Evolutionary conservation across 2,888 invertebrate species (phyloP).

Genomic region (Carterocephalus palaemon): DNA sequence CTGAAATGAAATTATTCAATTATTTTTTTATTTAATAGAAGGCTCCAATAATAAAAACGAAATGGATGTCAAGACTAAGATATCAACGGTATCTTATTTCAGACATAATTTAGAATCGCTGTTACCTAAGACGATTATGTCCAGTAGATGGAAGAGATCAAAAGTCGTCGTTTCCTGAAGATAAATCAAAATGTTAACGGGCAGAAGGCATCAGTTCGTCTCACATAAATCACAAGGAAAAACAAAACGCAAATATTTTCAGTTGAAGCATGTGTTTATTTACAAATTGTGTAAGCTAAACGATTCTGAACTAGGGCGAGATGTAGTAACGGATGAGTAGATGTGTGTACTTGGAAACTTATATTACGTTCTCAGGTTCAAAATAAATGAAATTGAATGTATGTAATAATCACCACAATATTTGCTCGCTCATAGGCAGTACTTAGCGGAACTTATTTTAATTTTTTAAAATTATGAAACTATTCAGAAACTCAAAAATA

Average conservation of each 20-base stretch:
- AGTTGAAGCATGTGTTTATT: slow-evolving; percentile 9
- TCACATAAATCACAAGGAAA: slow-evolving; percentile 29
- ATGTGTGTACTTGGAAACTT: too few relatives aligned
- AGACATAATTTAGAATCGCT: slow-evolving; percentile 25
- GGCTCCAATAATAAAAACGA: not conserved
- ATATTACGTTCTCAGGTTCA: too few relatives aligned
- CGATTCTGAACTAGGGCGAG: slow-evolving; percentile 11
- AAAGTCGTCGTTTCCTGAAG: slow-evolving; percentile 41
- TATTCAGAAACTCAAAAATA: too few relatives aligned
- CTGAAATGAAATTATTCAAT: not conserved
- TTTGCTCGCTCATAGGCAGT: too few relatives aligned
- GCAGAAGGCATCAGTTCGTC: slow-evolving; percentile 24
- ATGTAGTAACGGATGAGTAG: not conserved
- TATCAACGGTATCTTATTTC: slow-evolving; percentile 25
- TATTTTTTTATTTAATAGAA: slow-evolving; percentile 1
- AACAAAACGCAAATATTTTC: slow-evolving; percentile 21
- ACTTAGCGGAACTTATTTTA: too few relatives aligned
- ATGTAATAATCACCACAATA: too few relatives aligned
- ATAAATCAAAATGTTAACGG: slow-evolving; percentile 41
- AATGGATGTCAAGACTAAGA: slow-evolving; percentile 19
- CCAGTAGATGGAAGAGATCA: slow-evolving; percentile 37
- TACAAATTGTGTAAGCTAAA: slow-evolving; percentile 13
- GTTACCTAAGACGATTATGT: slow-evolving; percentile 23
- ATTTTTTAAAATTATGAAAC: too few relatives aligned
- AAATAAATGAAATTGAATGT: too few relatives aligned